Evolutionary conservation across 2,888 invertebrate species (phyloP).

Genomic region (Apomyelois bistriatella): DNA sequence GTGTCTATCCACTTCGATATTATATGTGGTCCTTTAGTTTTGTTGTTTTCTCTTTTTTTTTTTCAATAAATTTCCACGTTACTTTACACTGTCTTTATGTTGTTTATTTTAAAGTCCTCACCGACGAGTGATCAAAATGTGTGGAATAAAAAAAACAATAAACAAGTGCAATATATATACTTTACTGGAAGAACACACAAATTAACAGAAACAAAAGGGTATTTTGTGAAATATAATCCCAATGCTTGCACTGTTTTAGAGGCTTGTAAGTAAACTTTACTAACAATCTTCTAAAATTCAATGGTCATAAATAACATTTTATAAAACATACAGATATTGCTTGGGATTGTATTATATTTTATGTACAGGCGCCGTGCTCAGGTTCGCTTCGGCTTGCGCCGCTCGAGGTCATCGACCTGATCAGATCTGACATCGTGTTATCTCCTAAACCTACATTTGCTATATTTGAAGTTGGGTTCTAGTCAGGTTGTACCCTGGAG

Average conservation of each 20-base stretch:
- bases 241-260: constrained; percentile 33
- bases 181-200: constrained; percentile 37
- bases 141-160: background rate
- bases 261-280: constrained; percentile 37
- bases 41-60: constrained; percentile 46
- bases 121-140: constrained; percentile 33
- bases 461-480: constrained; percentile 51
- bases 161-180: constrained; percentile 13
- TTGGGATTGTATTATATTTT: constrained; percentile 54
- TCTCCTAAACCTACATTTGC: background rate
- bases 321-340: constrained; percentile 32
- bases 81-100: constrained; percentile 59
- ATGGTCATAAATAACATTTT: constrained; percentile 17
- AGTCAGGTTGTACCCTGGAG: constrained; percentile 61
- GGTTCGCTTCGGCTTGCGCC: constrained; percentile 72
- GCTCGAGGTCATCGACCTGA: constrained; percentile 60
- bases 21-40: constrained; percentile 76
- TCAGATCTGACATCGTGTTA: constrained; percentile 20
- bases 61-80: constrained; percentile 57
- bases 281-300: constrained; percentile 39
- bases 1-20: constrained; percentile 72
- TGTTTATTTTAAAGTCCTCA: constrained; percentile 36
- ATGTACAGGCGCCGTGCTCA: constrained; percentile 69
- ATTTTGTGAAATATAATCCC: constrained; percentile 41
- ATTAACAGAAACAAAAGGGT: constrained; percentile 54